phyloP scores from a whole-genome alignment of 2,797 vertebrate genomes.

The Miichthys miiuy region DNA sequence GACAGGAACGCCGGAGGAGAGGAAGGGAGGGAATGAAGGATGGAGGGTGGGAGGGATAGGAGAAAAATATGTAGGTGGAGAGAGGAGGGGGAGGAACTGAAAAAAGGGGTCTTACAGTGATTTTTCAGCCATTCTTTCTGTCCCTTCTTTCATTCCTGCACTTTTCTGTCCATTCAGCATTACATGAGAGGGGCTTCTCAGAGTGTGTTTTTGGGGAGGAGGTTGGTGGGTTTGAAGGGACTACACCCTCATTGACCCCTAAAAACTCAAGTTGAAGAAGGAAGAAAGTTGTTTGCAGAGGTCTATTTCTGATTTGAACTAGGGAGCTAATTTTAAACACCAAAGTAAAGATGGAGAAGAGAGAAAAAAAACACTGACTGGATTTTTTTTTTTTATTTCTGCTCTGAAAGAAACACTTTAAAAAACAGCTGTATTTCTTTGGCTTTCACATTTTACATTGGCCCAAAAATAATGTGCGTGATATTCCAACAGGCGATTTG shows the following conservation, averaged over 20 bases:
- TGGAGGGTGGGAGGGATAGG: conserved; percentile 27
- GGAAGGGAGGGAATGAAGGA: conserved; percentile 50
- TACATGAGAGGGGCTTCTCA: conserved; percentile 77
- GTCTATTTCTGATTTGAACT: conserved; percentile 59
- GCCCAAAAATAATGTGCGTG: conserved; percentile 54
- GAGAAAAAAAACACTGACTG: conserved; percentile 18
- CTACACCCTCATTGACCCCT: conserved; percentile 62
- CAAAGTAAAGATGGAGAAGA: conserved; percentile 52
- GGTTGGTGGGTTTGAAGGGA: conserved; percentile 42
- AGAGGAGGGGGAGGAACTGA: background rate
- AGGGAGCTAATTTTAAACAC: conserved; percentile 67
- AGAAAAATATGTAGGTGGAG: conserved; percentile 43
- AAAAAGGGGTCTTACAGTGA: conserved; percentile 72
- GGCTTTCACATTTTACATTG: conserved; percentile 37
- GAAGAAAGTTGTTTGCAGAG: conserved; percentile 43
- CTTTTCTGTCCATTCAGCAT: conserved; percentile 89
- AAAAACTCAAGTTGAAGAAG: conserved; percentile 45
- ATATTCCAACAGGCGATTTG: conserved; percentile 47
- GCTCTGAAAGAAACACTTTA: conserved; percentile 33
- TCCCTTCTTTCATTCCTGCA: conserved; percentile 78
- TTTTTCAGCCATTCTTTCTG: conserved; percentile 77
- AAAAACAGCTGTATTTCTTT: conserved; percentile 26
- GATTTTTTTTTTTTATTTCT: conserved; percentile 62
- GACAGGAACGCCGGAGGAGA: conserved; percentile 85
- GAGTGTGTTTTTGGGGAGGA: conserved; percentile 33